Evolutionary conservation across 2,113 vertebrate species (phyloP), one percentile per base, ranked within the genome.

Genomic region (Albula goreensis): DNA sequence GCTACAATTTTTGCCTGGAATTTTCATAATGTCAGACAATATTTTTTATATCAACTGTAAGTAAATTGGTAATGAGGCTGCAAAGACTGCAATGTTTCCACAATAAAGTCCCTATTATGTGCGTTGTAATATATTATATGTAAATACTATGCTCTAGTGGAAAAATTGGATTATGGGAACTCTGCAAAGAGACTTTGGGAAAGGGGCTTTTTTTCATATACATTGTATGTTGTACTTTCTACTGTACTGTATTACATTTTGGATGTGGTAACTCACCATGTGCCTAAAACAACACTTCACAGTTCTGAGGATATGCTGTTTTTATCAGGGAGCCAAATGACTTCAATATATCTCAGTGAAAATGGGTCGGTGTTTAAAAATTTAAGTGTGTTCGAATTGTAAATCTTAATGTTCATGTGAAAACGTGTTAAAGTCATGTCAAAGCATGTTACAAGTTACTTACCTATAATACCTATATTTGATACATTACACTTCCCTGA

Each of bases 91-190:
- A 22, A 22, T 41, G 52, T 13, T 17, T 41, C 17, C 41, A 80
- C 48, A 80, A 13, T 8, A 70, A 85, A 79, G 53, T 85, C 78
- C 56, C 41, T 80, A 25, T 63, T 31, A 51, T 66, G 31, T 85
- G 85, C 48, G 53, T 85, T 85, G 9, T 80, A 85, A 10, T 63
- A 78, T 78, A 78, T 81, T 80, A 6, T 80, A 52, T 85, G 25
- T 13, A 81, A 9, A 51, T 22, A 9, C 1, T 80, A n/a, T 5
- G 78, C 63, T 81, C 50, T 53, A 3, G 22, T 53, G 50, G n/a
- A 81, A 50, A 53, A 53, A 81, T 22, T 81, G 80, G 80, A 53
- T 81, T 53, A 56, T 53, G 80, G 80, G n/a, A 25, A 50, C 9
- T 53, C 78, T 17, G 49, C 78, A 41, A 41, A 41, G 31, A 41